phyloP scores from a whole-genome alignment of 2,888 invertebrate species.

The Alcis repandata region DNA sequence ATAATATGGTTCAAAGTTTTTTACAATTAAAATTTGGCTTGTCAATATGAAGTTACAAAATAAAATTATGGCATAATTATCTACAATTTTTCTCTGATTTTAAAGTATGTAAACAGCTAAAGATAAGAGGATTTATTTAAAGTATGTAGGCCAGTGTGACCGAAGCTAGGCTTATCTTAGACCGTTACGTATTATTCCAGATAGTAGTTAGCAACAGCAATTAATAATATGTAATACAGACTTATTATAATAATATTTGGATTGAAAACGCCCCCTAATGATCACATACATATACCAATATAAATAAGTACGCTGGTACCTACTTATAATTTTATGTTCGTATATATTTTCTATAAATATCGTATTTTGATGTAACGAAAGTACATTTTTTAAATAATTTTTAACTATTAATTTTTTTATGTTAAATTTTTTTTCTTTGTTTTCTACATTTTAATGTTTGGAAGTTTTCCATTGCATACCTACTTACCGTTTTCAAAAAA shows the following conservation, averaged over 20 bases:
- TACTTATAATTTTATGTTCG: no score
- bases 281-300: no score
- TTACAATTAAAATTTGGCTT: neutral
- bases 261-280: neutral
- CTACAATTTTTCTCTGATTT: neutral
- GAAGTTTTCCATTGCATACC: neutral
- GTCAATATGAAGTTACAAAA: neutral
- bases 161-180: conserved; percentile 21
- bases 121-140: conserved; percentile 24
- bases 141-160: conserved; percentile 25
- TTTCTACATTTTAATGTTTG: neutral
- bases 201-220: neutral
- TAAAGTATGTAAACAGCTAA: conserved; percentile 4
- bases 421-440: no score
- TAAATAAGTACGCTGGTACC: no score
- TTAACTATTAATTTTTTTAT: no score
- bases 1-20: no score
- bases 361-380: no score
- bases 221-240: neutral
- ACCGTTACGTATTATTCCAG: conserved; percentile 12
- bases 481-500: neutral
- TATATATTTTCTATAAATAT: no score
- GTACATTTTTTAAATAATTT: no score
- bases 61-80: neutral
- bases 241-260: neutral